A percentile compares a stretch with the other conserved stretches of the same genome.
phyloP scores from a whole-genome alignment of 2,797 vertebrate genomes.

The Meriones psammophilus region DNA sequence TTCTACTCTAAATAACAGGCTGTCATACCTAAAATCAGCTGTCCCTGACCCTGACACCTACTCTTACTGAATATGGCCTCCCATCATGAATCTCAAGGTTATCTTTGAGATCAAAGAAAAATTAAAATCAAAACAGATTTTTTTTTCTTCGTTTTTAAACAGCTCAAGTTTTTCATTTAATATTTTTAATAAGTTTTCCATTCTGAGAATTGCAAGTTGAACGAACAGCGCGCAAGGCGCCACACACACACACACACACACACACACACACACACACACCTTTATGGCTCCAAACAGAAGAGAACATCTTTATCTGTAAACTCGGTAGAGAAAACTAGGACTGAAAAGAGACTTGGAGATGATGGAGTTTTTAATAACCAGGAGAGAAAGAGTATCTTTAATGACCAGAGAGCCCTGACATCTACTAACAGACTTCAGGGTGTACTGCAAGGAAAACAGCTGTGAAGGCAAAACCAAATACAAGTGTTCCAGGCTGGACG shows the following conservation, averaged over 20 bases:
- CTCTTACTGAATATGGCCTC: not conserved
- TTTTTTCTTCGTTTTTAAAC: slow-evolving; percentile 2
- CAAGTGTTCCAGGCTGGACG: not conserved
- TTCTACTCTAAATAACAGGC: not conserved
- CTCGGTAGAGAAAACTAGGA: not conserved
- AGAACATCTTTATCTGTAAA: not conserved
- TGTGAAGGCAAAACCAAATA: not conserved
- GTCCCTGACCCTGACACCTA: not conserved
- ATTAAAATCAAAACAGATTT: not conserved
- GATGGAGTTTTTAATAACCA: not conserved
- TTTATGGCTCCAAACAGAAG: not conserved
- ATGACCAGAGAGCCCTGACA: not conserved
- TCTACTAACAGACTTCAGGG: not conserved
- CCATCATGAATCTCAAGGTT: not conserved
- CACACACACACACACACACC: not conserved
- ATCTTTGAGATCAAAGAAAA: not conserved
- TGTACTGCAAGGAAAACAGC: not conserved
- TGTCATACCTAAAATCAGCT: not conserved
- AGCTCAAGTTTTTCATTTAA: not conserved
- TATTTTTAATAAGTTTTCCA: slow-evolving; percentile 37
- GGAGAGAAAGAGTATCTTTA: not conserved
- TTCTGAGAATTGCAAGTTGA: not conserved
- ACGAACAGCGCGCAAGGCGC: no score
- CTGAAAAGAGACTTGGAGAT: not conserved
- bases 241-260: not conserved